These are phyloP conservation scores for Cecidostiba fungosa DNA, from an alignment of 2,888 invertebrate species.

Conservation along the genomic window DNA sequence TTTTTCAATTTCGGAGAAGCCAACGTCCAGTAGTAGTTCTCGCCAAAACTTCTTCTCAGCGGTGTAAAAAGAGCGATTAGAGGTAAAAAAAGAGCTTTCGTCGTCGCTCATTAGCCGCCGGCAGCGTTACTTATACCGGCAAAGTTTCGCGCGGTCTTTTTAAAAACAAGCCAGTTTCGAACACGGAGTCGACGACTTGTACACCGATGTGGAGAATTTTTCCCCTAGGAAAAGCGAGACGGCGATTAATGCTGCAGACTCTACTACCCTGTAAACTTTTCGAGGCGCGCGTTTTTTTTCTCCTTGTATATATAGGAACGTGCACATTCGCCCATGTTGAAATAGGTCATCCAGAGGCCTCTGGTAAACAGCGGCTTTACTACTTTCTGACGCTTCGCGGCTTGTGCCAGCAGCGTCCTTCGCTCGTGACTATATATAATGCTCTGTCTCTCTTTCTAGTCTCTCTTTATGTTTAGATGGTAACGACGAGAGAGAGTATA, in stretches of 20 bases:
- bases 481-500: background rate
- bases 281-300: background rate
- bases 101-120: background rate
- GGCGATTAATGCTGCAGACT: background rate
- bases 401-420: too few relatives aligned
- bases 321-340: background rate
- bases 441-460: background rate
- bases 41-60: background rate
- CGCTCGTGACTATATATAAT: background rate
- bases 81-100: background rate
- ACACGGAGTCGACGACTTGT: background rate
- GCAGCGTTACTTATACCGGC: too few relatives aligned
- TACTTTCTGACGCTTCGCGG: constrained; percentile 16
- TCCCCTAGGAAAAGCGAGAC: background rate
- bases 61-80: constrained; percentile 35
- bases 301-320: background rate
- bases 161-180: constrained; percentile 5
- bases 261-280: constrained; percentile 4
- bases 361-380: constrained; percentile 36
- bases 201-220: background rate
- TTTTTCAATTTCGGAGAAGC: constrained; percentile 58
- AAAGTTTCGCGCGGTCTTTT: background rate
- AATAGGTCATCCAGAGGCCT: constrained; percentile 29
- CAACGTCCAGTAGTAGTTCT: background rate
- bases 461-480: background rate